Evolutionary conservation across 1,140 invertebrate species (phyloP).

Genomic region (Aplysia californica): DNA sequence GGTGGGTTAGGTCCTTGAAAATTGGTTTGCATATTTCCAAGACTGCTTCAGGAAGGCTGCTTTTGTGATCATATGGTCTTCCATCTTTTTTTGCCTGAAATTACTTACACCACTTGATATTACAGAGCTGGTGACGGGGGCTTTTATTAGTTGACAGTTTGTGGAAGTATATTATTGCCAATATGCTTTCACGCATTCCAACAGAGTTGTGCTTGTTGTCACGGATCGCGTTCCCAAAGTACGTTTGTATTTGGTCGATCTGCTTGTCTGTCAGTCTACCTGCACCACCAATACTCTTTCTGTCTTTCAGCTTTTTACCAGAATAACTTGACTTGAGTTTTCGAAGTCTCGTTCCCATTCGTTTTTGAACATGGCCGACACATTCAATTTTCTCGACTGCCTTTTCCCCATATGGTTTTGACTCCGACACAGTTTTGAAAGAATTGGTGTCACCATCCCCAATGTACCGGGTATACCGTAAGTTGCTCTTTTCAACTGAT

Average conservation of each 20-base stretch:
- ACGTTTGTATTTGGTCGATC: constrained; percentile 21
- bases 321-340: neutral
- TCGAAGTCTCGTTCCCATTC: constrained; percentile 29
- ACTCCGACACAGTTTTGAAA: constrained; percentile 1
- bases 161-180: constrained; percentile 10
- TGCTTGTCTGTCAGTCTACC: constrained; percentile 15
- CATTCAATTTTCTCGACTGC: constrained; percentile 13
- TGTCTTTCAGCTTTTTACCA: constrained; percentile 22
- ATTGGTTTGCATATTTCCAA: neutral
- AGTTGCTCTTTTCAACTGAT: neutral
- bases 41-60: neutral
- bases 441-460: constrained; percentile 28
- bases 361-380: constrained; percentile 33
- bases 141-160: neutral
- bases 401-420: constrained; percentile 25
- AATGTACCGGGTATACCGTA: constrained; percentile 18
- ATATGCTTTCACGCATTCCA: constrained; percentile 10
- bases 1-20: neutral
- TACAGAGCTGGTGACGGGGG: constrained; percentile 1
- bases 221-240: constrained; percentile 27
- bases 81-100: neutral
- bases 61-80: neutral
- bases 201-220: constrained; percentile 10
- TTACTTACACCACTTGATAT: neutral
- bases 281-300: constrained; percentile 17